phyloP scores from a whole-genome alignment of 2,888 invertebrate species.

The Pheosia gnoma region DNA sequence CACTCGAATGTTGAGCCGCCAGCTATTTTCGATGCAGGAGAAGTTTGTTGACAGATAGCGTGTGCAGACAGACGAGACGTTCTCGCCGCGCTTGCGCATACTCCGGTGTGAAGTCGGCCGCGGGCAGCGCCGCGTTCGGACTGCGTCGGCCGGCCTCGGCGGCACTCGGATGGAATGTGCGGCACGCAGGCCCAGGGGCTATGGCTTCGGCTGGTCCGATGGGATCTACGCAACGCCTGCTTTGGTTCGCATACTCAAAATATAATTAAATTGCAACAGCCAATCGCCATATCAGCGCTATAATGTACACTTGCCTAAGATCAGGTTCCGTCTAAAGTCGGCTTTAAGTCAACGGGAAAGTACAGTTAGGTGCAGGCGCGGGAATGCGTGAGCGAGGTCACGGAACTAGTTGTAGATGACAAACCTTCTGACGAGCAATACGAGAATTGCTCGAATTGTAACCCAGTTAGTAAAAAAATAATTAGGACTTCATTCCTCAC shows the following conservation, averaged over 20 bases:
- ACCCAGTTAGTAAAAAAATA: conserved; percentile 46
- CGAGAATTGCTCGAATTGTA: conserved; percentile 67
- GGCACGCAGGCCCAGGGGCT: conserved; percentile 72
- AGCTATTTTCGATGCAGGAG: conserved; percentile 71
- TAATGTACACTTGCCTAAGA: conserved; percentile 80
- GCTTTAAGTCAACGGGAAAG: conserved; percentile 83
- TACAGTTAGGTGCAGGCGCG: conserved; percentile 84
- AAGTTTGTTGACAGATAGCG: conserved; percentile 81
- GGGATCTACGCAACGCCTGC: conserved; percentile 68
- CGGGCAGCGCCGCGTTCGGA: conserved; percentile 61
- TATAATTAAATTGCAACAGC: conserved; percentile 82
- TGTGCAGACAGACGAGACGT: conserved; percentile 75
- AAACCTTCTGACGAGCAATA: conserved; percentile 76
- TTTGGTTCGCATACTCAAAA: conserved; percentile 74
- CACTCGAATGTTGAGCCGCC: conserved; percentile 64
- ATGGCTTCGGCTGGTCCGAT: conserved; percentile 61
- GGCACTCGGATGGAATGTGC: conserved; percentile 71
- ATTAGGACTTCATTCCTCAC: conserved; percentile 31
- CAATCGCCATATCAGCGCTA: conserved; percentile 73
- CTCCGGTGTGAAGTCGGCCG: conserved; percentile 82
- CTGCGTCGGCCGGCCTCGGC: conserved; percentile 63
- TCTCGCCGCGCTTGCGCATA: conserved; percentile 81
- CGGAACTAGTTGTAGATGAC: conserved; percentile 84
- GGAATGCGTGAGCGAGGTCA: conserved; percentile 85
- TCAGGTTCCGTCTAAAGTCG: conserved; percentile 82